Percentiles rank a stretch among this genome's conserved stretches.
Evolutionary conservation across 2,113 vertebrate genomes (phyloP).

Genomic region (Atractosteus spatula): DNA sequence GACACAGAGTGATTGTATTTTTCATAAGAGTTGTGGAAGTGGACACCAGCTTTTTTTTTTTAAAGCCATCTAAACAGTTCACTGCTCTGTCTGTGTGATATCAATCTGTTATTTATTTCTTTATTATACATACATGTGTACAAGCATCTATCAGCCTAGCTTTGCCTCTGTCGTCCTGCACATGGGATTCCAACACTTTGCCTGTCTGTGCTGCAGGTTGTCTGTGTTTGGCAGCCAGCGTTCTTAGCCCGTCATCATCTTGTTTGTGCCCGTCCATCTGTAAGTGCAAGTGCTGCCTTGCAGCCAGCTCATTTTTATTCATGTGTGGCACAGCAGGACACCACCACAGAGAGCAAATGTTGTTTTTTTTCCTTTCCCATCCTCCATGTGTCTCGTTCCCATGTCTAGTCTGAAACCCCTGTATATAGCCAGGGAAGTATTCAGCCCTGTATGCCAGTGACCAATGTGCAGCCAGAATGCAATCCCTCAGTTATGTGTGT

Average conservation of each 20-base stretch:
- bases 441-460: background rate
- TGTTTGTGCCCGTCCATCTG: no score
- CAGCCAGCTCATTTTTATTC: conserved; percentile 13
- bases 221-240: no score
- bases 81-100: no score
- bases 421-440: background rate
- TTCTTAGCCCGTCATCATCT: no score
- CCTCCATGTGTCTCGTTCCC: conserved; percentile 3
- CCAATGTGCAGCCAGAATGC: background rate
- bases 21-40: conserved; percentile 16
- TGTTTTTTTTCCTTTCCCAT: background rate
- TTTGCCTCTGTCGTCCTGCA: background rate
- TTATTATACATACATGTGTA: no score
- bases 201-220: background rate
- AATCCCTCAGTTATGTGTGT: background rate
- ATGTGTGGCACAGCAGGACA: conserved; percentile 5
- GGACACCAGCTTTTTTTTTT: background rate
- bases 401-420: no score
- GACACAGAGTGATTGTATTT: conserved; percentile 27
- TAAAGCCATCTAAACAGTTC: no score
- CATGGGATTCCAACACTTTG: background rate
- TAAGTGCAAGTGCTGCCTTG: background rate
- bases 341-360: no score
- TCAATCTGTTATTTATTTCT: no score
- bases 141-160: background rate